Percentiles rank a stretch among this genome's conserved stretches.
These are phyloP conservation scores for Ephialtes manifestator DNA, from an alignment of 2,888 invertebrate genomes.

Conservation along the genomic window DNA sequence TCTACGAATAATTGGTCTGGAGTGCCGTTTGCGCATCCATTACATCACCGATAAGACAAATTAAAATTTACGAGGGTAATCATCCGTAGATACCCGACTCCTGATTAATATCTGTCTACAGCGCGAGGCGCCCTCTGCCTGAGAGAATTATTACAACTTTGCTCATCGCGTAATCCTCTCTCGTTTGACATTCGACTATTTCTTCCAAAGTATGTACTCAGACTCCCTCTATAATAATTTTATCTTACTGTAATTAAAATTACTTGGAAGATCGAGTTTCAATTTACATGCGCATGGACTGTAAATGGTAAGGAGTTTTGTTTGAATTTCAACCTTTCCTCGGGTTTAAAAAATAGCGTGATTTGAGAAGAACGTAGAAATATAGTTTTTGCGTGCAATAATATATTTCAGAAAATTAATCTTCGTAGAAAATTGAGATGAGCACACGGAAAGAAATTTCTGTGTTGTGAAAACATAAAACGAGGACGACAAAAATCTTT, in stretches of 20 bases:
- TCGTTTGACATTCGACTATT: not conserved
- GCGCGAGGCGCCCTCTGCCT: not conserved
- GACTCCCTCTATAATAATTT: not conserved
- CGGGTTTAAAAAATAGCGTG: too few species aligned
- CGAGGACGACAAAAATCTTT: too few species aligned
- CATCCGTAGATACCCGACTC: not conserved
- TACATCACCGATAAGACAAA: conserved; percentile 37
- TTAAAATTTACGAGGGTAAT: conserved; percentile 38
- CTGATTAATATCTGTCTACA: not conserved
- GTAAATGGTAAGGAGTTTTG: too few species aligned
- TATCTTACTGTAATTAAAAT: not conserved
- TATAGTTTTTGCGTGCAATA: too few species aligned
- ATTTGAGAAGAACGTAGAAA: too few species aligned
- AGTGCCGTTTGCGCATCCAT: conserved; percentile 32
- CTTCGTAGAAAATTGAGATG: too few species aligned
- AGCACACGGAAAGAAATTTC: too few species aligned
- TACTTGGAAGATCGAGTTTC: not conserved
- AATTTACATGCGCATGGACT: too few species aligned
- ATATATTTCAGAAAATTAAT: too few species aligned
- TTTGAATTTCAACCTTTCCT: too few species aligned
- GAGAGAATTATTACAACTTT: conserved; percentile 1
- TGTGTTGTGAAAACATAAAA: too few species aligned
- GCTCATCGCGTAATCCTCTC: not conserved
- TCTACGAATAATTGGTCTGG: conserved; percentile 31
- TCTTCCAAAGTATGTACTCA: too few species aligned